Percentiles rank a stretch among this genome's conserved stretches.
Conservation (phyloP, 1,140 invertebrate species). For the Papilio xuthus region DNA sequence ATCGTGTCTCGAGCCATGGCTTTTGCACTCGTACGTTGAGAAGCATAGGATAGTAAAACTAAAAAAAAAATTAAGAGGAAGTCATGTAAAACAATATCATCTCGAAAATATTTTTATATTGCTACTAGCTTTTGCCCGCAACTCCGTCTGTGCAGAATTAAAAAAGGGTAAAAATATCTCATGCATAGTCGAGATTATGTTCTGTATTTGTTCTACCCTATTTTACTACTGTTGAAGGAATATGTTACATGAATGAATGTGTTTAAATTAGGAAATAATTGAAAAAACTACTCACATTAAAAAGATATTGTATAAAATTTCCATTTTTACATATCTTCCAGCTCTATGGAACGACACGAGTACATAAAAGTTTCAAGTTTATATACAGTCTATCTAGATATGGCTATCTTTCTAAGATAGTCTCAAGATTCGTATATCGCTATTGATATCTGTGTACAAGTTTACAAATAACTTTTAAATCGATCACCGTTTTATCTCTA, state of each 20-base stretch:
- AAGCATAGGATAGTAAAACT: not conserved
- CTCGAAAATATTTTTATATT: not conserved
- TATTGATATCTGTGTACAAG: not conserved
- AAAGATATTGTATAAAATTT: not conserved
- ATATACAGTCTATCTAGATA: not conserved
- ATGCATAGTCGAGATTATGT: too few species aligned
- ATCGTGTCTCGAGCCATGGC: not conserved
- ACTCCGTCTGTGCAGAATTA: too few species aligned
- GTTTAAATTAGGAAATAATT: not conserved
- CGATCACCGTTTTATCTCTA: conserved; percentile 1
- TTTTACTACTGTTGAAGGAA: too few species aligned
- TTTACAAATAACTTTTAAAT: conserved; percentile 16
- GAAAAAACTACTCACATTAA: conserved; percentile 7
- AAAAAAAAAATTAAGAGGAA: not conserved
- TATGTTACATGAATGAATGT: not conserved
- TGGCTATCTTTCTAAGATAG: not conserved
- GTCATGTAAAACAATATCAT: not conserved
- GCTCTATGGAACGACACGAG: not conserved
- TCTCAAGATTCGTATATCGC: not conserved
- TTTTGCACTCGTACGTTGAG: conserved; percentile 5
- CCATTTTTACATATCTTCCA: conserved; percentile 11
- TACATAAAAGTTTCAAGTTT: not conserved
- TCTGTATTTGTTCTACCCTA: too few species aligned
- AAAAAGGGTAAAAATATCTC: too few species aligned
- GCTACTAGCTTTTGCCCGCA: not conserved